Conservation (phyloP, 2,888 invertebrate genomes). For the Allacma fusca region DNA sequence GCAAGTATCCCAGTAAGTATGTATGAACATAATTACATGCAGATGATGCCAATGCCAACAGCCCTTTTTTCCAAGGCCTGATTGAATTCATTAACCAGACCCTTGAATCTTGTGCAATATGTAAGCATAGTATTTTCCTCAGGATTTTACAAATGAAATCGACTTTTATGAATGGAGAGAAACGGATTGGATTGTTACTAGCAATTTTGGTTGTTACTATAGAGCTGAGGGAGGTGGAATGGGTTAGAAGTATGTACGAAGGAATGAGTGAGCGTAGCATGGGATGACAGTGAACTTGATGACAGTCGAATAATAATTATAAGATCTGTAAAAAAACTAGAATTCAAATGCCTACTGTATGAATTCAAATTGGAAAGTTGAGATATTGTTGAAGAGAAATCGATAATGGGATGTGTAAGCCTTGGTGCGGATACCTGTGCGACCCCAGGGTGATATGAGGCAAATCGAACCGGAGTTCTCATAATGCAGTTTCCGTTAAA, state of each 20-base stretch:
- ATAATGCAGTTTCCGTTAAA: slow-evolving; percentile 61
- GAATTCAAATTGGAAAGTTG: slow-evolving; percentile 58
- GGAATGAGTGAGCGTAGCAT: neutral
- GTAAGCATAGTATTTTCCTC: too few relatives aligned
- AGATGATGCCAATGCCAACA: too few relatives aligned
- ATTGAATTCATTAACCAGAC: too few relatives aligned
- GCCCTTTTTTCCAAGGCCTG: too few relatives aligned
- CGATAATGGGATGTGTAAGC: slow-evolving; percentile 43
- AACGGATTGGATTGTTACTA: too few relatives aligned
- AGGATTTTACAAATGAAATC: neutral
- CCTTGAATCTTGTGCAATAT: too few relatives aligned
- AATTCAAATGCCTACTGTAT: slow-evolving; percentile 31
- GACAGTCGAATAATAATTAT: slow-evolving; percentile 40
- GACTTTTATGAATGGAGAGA: slow-evolving; percentile 30
- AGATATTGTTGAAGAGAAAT: slow-evolving; percentile 53
- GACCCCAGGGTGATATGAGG: slow-evolving; percentile 58
- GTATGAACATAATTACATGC: too few relatives aligned
- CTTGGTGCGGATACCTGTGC: slow-evolving; percentile 43
- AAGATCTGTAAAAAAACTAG: slow-evolving; percentile 37
- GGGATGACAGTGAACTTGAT: slow-evolving; percentile 25
- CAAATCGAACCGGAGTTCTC: slow-evolving; percentile 60
- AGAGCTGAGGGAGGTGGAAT: too few relatives aligned
- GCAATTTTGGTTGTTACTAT: too few relatives aligned
- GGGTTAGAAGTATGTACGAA: neutral
- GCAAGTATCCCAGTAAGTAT: too few relatives aligned